These are phyloP conservation scores for Motacilla alba DNA, from an alignment of 2,113 vertebrate genomes.

Conservation along the genomic window DNA sequence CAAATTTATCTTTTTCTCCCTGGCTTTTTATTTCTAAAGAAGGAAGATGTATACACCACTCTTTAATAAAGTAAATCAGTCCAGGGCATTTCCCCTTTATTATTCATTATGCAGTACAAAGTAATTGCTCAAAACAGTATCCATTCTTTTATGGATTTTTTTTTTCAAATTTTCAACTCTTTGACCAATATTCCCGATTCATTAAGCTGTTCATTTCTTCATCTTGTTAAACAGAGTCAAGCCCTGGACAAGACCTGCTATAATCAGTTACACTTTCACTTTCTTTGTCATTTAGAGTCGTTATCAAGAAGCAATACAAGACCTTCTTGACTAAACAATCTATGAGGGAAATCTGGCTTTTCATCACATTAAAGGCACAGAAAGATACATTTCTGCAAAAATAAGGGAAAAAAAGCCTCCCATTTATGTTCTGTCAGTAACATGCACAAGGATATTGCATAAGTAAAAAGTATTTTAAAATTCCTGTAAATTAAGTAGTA, in stretches of 20 bases:
- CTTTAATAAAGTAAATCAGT: not conserved
- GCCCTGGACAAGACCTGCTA: not conserved
- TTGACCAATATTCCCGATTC: not conserved
- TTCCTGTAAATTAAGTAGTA: not conserved
- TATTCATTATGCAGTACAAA: not conserved
- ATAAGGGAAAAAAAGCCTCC: not conserved
- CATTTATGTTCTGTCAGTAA: not conserved
- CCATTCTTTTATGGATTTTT: not conserved
- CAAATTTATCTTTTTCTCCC: not conserved
- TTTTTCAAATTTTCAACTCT: not conserved
- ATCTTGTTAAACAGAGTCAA: not conserved
- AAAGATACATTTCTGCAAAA: not conserved
- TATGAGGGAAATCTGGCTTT: not conserved
- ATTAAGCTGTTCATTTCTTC: not conserved
- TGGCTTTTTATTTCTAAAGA: not conserved
- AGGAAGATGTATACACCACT: not conserved
- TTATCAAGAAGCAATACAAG: not conserved
- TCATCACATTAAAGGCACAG: not conserved
- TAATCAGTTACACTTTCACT: not conserved
- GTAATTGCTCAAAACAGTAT: not conserved
- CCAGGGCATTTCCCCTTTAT: not conserved
- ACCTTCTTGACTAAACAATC: not conserved
- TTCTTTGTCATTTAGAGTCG: not conserved
- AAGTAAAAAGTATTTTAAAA: not conserved
- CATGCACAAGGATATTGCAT: accelerated